A percentile compares a stretch with the other conserved stretches of the same genome.
Evolutionary conservation across 2,113 vertebrate genomes (phyloP).

Genomic region (Tapirus terrestris): DNA sequence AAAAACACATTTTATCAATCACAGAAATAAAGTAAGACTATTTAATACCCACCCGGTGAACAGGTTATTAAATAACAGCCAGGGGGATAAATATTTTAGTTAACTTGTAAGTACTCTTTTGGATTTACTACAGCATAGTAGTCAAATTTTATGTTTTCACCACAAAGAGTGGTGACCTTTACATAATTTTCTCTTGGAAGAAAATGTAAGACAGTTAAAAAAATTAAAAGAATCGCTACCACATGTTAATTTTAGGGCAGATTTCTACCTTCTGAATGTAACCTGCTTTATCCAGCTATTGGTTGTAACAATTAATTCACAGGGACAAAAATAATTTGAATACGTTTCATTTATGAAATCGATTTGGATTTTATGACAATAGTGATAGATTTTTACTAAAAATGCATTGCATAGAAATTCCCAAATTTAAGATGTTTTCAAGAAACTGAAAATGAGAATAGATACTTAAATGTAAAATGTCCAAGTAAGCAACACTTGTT

Average conservation of each 20-base stretch:
- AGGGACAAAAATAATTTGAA: neutral
- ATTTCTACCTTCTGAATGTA: neutral
- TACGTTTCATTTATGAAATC: neutral
- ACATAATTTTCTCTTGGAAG: neutral
- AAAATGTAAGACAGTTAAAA: neutral
- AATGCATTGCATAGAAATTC: neutral
- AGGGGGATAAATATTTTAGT: slow-evolving; percentile 37
- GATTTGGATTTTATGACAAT: neutral
- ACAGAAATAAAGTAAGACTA: neutral
- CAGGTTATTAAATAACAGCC: neutral
- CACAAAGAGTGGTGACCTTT: slow-evolving; percentile 27
- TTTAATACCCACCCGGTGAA: neutral
- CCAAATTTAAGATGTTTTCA: neutral
- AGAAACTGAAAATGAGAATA: neutral
- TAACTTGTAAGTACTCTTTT: neutral
- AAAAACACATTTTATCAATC: neutral
- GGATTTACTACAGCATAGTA: neutral
- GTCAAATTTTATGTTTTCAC: slow-evolving; percentile 40
- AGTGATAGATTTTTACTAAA: neutral
- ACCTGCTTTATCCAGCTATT: neutral
- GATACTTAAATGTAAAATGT: neutral
- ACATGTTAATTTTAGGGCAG: neutral
- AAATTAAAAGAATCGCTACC: neutral
- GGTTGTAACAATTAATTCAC: neutral
- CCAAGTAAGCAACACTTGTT: neutral